Base-by-base conservation (phyloP, 2,113 vertebrate genomes). In the Nettapus auritus region DNA sequence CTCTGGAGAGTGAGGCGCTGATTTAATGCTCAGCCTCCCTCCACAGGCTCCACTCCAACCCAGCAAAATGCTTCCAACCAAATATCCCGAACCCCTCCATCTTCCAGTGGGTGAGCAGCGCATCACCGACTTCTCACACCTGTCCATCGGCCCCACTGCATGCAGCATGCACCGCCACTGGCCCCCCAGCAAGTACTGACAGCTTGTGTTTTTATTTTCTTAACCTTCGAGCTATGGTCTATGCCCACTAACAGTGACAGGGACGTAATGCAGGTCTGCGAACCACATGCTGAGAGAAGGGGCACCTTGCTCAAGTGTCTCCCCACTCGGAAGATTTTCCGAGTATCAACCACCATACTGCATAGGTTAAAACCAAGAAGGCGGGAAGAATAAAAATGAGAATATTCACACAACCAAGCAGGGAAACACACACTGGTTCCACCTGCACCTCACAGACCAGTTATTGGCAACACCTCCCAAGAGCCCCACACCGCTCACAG, bases 281-380 rank as follows among this genome's bases (percentile, higher is more conserved):
- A 93, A 74, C 63, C 36, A 42, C 53, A 33, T 0, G 7, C 48
- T 17, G 40, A 95, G 55, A 96, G 95, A 82, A 25, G 2, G 90
- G 93, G 94, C 92, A 95, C 86, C 83, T 57, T 90, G 78, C 63
- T 63, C 11, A 88, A 56, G 25, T 68, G 82, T 88, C 79, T 55
- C 23, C 66, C 67, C 86, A 48, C 74, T 94, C 80, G 59, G 70
- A 90, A 87, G 57, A 33, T 66, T 73, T 33, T 95, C 92, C 90
- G 90, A 86, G 93, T 82, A 85, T 22, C 81, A 77, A 42, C 17
- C 0, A 0, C 81, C 79, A 76, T 0, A 0, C 29, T 89, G 82
- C 87, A 63, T 92, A 94, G 69, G 92, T 86, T 95, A 94, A 88
- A 93, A 53, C 40, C 63, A 80, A 46, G n/a, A 96, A 95, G 63